phyloP scores from a whole-genome alignment of 2,113 vertebrate genomes.

The Notarius quadriscutis region DNA sequence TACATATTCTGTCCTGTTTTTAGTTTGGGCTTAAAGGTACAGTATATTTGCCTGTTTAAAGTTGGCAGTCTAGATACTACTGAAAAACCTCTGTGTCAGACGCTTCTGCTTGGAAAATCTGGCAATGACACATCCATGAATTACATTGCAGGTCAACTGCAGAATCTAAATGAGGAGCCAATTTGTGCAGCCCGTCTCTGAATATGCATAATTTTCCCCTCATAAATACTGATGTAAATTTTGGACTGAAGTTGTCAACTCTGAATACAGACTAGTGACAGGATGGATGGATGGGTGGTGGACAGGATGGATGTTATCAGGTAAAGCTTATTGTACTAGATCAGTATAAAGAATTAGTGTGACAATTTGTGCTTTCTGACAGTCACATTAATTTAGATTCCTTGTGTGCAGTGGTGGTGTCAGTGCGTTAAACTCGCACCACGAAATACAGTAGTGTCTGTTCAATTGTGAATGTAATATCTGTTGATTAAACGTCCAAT shows the following conservation, averaged over 20 bases:
- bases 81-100: background rate
- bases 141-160: background rate
- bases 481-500: background rate
- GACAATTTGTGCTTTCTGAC: constrained; percentile 39
- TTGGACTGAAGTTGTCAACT: background rate
- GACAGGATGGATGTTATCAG: background rate
- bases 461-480: background rate
- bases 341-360: constrained; percentile 49
- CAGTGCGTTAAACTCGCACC: constrained; percentile 24
- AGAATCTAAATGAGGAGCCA: background rate
- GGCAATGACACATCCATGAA: background rate
- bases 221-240: background rate
- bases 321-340: background rate
- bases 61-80: background rate
- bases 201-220: background rate
- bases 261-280: background rate
- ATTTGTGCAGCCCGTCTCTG: background rate
- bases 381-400: background rate
- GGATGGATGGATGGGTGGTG: background rate
- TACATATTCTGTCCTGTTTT: background rate
- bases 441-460: constrained; percentile 39
- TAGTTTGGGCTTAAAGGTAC: background rate
- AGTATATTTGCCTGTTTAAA: background rate
- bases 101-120: background rate
- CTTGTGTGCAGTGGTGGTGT: constrained; percentile 3